These are phyloP conservation scores for Chloebia gouldiae DNA, from an alignment of 2,113 vertebrate species.

Conservation along the genomic window DNA sequence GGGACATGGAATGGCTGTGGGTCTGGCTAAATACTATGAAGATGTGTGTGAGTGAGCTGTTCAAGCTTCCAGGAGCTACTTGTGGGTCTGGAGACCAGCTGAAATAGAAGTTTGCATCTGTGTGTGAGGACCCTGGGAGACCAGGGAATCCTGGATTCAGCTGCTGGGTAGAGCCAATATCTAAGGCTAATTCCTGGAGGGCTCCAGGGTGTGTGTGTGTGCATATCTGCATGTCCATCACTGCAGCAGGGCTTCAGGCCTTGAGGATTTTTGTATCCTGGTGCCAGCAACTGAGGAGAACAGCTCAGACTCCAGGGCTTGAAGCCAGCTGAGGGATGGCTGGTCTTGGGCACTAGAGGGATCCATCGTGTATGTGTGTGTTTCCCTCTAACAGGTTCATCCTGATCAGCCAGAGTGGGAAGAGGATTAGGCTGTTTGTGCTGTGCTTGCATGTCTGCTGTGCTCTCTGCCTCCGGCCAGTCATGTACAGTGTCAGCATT, in stretches of 20 bases:
- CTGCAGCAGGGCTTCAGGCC: neutral
- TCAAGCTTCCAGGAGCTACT: neutral
- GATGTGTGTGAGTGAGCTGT: neutral
- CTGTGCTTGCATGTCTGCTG: neutral
- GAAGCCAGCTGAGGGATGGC: neutral
- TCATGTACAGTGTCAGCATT: neutral
- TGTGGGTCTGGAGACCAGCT: neutral
- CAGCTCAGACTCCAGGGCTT: neutral
- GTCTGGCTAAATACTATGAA: neutral
- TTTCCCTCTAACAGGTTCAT: neutral
- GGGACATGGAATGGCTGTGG: fast-evolving
- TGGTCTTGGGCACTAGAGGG: neutral
- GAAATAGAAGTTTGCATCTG: neutral
- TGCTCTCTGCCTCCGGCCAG: neutral
- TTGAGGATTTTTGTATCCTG: fast-evolving
- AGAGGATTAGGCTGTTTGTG: neutral
- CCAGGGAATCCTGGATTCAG: too few relatives aligned
- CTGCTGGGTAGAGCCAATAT: neutral
- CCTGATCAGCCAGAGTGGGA: neutral
- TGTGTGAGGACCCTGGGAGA: neutral
- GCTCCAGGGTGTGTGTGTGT: neutral
- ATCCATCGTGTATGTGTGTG: fast-evolving
- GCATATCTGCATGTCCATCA: neutral
- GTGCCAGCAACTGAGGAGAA: neutral
- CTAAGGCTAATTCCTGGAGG: neutral